These are phyloP conservation scores for Sesia apiformis DNA, from an alignment of 2,888 invertebrate genomes.

Conservation along the genomic window DNA sequence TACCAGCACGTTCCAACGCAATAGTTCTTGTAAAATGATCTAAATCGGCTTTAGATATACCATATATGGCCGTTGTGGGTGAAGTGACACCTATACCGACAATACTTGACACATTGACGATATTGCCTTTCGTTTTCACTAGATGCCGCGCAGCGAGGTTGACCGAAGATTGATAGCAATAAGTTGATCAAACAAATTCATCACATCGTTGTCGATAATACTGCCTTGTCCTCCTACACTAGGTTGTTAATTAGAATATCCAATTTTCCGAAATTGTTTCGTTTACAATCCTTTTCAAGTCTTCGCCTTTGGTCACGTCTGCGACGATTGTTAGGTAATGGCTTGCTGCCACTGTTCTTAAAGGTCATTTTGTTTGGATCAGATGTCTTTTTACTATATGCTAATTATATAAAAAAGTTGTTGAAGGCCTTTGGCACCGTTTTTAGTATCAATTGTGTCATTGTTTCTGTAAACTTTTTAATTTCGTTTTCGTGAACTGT, in stretches of 20 bases:
- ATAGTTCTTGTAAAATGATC: conserved; percentile 91
- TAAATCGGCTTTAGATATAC: conserved; percentile 62
- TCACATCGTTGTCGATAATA: conserved; percentile 17
- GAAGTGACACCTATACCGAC: conserved; percentile 1
- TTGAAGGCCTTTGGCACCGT: no score
- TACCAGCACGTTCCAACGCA: conserved; percentile 83
- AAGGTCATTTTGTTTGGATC: no score
- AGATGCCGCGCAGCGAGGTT: conserved; percentile 23
- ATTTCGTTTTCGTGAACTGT: no score
- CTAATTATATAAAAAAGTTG: no score
- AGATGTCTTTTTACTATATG: no score
- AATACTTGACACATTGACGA: conserved; percentile 32
- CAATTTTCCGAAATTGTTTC: conserved; percentile 20
- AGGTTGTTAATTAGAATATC: conserved; percentile 28
- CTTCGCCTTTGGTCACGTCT: conserved; percentile 11
- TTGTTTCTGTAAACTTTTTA: no score
- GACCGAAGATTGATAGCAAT: conserved; percentile 27
- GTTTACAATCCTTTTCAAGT: conserved; percentile 8
- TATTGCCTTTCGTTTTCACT: conserved; percentile 27
- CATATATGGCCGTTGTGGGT: not conserved
- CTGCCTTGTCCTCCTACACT: conserved; percentile 6
- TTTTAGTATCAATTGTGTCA: no score
- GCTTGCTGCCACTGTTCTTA: conserved; percentile 8
- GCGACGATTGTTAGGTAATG: conserved; percentile 10
- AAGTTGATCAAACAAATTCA: conserved; percentile 20